Conservation (phyloP, 2,888 invertebrate genomes). For the Agrochola circellaris region DNA sequence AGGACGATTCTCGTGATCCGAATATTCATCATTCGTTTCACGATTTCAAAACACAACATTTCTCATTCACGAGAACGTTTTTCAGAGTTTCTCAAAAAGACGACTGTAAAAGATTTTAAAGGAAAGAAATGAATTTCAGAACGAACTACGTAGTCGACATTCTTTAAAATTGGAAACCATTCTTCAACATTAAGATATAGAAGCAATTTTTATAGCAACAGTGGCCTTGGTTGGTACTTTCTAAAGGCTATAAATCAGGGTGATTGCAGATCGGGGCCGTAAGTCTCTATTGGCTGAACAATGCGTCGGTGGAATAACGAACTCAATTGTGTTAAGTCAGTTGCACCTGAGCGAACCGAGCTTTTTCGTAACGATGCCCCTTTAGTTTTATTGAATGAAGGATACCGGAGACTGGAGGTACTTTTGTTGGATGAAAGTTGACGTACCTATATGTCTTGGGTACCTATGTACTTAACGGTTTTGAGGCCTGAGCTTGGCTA, state of each 20-base stretch:
- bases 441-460: not conserved
- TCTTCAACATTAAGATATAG: conserved; percentile 47
- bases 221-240: conserved; percentile 68
- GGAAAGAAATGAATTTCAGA: conserved; percentile 23
- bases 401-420: conserved; percentile 27
- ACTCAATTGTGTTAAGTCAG: conserved; percentile 83
- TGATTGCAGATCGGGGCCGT: conserved; percentile 77
- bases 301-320: conserved; percentile 81
- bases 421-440: conserved; percentile 16
- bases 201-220: conserved; percentile 55
- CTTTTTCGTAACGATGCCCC: conserved; percentile 61
- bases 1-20: conserved; percentile 25
- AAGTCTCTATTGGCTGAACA: conserved; percentile 77
- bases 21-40: conserved; percentile 34
- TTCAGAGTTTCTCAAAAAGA: conserved; percentile 16
- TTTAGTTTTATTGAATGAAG: conserved; percentile 63
- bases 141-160: conserved; percentile 1
- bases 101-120: conserved; percentile 22
- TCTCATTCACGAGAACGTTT: not conserved
- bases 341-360: conserved; percentile 72
- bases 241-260: conserved; percentile 78
- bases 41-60: conserved; percentile 7
- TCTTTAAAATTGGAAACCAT: conserved; percentile 43
- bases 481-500: not conserved
- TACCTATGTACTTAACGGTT: not conserved